Conservation (phyloP, 1,140 invertebrate species). For the Cecropterus lyciades region DNA sequence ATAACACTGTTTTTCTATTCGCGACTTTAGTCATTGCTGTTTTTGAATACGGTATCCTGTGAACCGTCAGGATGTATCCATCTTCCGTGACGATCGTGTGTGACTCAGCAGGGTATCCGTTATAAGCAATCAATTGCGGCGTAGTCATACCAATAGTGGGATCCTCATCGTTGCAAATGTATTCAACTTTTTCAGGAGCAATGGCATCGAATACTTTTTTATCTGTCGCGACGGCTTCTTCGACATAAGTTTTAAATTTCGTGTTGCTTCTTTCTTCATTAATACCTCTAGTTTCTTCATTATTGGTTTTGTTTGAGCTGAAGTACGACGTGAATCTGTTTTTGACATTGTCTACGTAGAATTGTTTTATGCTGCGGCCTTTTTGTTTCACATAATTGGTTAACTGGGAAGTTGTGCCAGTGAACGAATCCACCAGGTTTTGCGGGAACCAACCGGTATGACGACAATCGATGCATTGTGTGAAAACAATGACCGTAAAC, state of each 20-base stretch:
- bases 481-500: constrained; percentile 56
- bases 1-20: constrained; percentile 83
- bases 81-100: constrained; percentile 88
- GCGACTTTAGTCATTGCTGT: constrained; percentile 44
- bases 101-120: constrained; percentile 89
- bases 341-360: constrained; percentile 62
- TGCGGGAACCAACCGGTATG: constrained; percentile 60
- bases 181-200: constrained; percentile 51
- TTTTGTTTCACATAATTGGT: constrained; percentile 64
- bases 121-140: constrained; percentile 85
- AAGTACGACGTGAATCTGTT: constrained; percentile 64
- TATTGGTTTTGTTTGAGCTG: constrained; percentile 36
- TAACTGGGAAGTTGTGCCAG: constrained; percentile 62
- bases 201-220: constrained; percentile 65
- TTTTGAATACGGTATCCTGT: constrained; percentile 87
- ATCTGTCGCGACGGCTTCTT: constrained; percentile 49
- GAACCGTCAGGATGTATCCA: constrained; percentile 89
- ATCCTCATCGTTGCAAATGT: constrained; percentile 59
- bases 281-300: constrained; percentile 38
- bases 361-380: constrained; percentile 63
- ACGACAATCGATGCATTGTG: constrained; percentile 53
- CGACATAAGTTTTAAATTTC: constrained; percentile 60
- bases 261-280: constrained; percentile 18
- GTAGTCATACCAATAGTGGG: constrained; percentile 73
- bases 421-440: constrained; percentile 53